A percentile compares a stretch with the other conserved stretches of the same genome.
Conservation (phyloP, 2,888 invertebrate species). For the Caenorhabditis imperialis region DNA sequence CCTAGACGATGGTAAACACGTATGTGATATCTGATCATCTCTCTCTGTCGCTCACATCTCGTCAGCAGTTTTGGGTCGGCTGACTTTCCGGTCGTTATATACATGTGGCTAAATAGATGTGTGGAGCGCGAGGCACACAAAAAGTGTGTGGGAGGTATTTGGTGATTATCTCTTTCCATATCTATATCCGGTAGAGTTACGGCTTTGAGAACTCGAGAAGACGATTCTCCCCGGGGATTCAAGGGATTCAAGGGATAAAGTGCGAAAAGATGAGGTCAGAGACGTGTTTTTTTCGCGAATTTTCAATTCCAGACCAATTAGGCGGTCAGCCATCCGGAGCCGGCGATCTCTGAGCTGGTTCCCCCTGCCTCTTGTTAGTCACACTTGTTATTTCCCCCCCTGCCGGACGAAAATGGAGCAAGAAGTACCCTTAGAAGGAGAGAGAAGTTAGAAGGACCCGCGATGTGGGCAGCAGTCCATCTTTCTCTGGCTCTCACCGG, state of each 20-base stretch:
- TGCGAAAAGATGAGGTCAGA: too few species aligned
- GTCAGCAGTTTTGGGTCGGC: slow-evolving; percentile 38
- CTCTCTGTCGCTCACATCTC: too few species aligned
- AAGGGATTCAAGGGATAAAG: too few species aligned
- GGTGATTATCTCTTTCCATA: slow-evolving; percentile 4
- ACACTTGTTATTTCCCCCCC: slow-evolving; percentile 41
- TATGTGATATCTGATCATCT: slow-evolving; percentile 33
- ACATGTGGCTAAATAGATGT: slow-evolving; percentile 3
- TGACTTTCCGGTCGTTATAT: slow-evolving; percentile 43
- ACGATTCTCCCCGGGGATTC: too few species aligned
- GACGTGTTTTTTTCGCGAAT: too few species aligned
- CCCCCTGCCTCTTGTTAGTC: slow-evolving; percentile 24
- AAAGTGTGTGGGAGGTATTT: slow-evolving; percentile 3
- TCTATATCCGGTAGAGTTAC: slow-evolving; percentile 32
- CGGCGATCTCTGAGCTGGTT: background rate
- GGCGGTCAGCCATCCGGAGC: too few species aligned
- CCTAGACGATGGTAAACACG: slow-evolving; percentile 23
- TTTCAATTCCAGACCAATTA: too few species aligned
- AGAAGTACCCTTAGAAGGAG: slow-evolving; percentile 34
- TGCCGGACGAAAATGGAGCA: slow-evolving; percentile 8
- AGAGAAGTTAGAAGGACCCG: slow-evolving; percentile 16
- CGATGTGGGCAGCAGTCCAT: too few species aligned
- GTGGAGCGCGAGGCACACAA: too few species aligned
- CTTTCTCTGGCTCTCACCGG: slow-evolving; percentile 3
- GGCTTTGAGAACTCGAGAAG: too few species aligned